phyloP scores from a whole-genome alignment of 2,113 vertebrate genomes.

The Formicarius rufipectus region DNA sequence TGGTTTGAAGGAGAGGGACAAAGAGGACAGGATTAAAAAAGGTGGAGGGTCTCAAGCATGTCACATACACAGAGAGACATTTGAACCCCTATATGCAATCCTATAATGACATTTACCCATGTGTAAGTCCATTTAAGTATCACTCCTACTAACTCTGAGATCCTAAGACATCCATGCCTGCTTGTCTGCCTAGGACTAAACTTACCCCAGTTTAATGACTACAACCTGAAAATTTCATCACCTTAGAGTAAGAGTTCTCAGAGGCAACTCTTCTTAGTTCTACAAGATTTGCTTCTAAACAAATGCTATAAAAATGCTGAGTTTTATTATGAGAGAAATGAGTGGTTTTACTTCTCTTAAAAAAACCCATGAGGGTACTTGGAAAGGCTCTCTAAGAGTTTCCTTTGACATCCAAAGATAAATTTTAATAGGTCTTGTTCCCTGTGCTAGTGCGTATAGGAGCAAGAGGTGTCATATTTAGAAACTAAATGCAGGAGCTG shows the following conservation, averaged over 20 bases:
- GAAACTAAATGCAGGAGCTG: slow-evolving; percentile 56
- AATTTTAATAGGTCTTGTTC: slow-evolving; percentile 42
- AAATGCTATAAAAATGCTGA: not conserved
- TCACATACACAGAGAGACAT: not conserved
- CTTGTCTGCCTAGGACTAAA: not conserved
- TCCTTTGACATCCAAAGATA: slow-evolving; percentile 28
- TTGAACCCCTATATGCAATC: not conserved
- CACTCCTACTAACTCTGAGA: not conserved
- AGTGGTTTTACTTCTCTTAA: not conserved
- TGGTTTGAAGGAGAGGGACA: not conserved
- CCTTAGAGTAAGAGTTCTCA: not conserved
- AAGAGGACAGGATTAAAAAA: not conserved
- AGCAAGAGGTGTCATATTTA: slow-evolving; percentile 63
- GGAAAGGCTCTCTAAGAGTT: slow-evolving; percentile 12
- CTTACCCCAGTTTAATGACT: not conserved
- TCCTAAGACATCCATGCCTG: not conserved
- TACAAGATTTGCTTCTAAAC: not conserved
- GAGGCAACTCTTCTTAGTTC: not conserved
- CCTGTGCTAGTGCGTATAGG: not conserved
- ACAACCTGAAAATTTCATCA: not conserved
- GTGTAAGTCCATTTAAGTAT: not conserved
- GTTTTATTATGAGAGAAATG: not conserved
- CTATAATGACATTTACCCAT: fast-evolving
- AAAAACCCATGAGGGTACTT: not conserved
- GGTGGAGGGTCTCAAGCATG: not conserved